Base-by-base conservation (phyloP, 2,888 invertebrate species). In the Sinodicranocentrus sp. region DNA sequence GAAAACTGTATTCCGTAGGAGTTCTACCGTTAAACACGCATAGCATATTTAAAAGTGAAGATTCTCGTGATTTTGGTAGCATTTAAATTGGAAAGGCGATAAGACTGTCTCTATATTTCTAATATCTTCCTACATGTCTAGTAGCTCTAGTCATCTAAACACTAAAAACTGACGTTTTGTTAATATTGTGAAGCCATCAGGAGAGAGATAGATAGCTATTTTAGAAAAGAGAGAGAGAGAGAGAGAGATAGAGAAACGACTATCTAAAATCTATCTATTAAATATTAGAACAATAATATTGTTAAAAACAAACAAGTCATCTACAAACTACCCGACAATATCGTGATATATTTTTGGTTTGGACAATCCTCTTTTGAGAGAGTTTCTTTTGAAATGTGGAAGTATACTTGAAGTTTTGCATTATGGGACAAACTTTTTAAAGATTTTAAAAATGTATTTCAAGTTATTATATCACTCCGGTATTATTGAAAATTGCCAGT, bases 271-370 rank as follows among this genome's bases (percentile, higher is more conserved):
- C 15, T 25, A 21, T 15, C 52, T 68, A 52, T 39, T 2, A 23
- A 43, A 23, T 21, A 43, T 21, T 65, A 44, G 67, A 52, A 19
- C 57, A 21, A 19, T 23, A 57, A 57, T 57, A 3, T 23, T 13
- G 23, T 65, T 65, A 39, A 21, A 28, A 43, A 65, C 65, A 43
- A 39, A 63, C n/a, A 54, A 28, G 23, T 52, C 63, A 63, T 65
- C 75, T 65, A 76, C 76, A 65, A 44, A 63, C 76, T 76, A 76
- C 76, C 76, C 76, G 76, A 76, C 76, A 57, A 43, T 28, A 68
- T 26, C 5, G 17, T 67, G 17, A n/a, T 10, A 10, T 59, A 17
- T 13, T 73, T 75, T 78, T 59, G 77, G 33, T 70, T 78, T n/a
- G n/a, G n/a, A n/a, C n/a, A n/a, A n/a, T n/a, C n/a, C n/a, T n/a